Base-by-base conservation (phyloP, 2,888 invertebrate genomes). In the Boloria selene region DNA sequence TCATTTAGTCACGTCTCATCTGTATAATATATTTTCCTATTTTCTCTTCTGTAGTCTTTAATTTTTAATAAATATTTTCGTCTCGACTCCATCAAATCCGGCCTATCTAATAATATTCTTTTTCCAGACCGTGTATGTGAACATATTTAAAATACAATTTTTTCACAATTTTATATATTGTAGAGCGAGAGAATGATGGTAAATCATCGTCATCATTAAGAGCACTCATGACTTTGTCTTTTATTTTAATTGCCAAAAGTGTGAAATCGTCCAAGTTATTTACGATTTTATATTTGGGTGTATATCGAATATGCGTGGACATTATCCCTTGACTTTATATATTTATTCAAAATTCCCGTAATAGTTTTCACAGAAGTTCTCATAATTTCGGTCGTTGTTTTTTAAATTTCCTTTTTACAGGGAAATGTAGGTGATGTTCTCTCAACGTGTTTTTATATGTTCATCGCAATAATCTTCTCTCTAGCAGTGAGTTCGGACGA, bases 1-100 rank as follows among this genome's bases (percentile, higher is more conserved):
- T 61, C 68, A 50, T 67, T 71, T 4, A 70, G 10, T 66, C 70
- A 70, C 16, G 68, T 70, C 45, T 73, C 69, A 47, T 72, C 70
- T 45, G 47, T 61, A 45, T 68, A 68, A 54, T 64, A 70, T 49
- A 65, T 70, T 59, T 70, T 70, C 45, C 60, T 60, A 42, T 56
- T 69, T 14, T 53, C 47, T 47, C 14, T 47, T 26, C 71, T 38
- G 50, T 56, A 69, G 49, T 67, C 64, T 65, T 63, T 64, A 22
- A 70, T 73, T 61, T 58, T 62, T 10, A 66, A 38, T 1, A 69
- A 47, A 67, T 71, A 67, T 3, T 68, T 59, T 31, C 38, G 31
- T 38, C 68, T 60, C 68, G 67, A 72, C 6, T 66, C 49, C 17
- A 61, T 61, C 44, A 68, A 55, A 54, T 72, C 72, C 13, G 67